A percentile compares a stretch with the other conserved stretches of the same genome.
Evolutionary conservation across 2,888 invertebrate genomes (phyloP).

Genomic region (Elaeidobius kamerunicus): DNA sequence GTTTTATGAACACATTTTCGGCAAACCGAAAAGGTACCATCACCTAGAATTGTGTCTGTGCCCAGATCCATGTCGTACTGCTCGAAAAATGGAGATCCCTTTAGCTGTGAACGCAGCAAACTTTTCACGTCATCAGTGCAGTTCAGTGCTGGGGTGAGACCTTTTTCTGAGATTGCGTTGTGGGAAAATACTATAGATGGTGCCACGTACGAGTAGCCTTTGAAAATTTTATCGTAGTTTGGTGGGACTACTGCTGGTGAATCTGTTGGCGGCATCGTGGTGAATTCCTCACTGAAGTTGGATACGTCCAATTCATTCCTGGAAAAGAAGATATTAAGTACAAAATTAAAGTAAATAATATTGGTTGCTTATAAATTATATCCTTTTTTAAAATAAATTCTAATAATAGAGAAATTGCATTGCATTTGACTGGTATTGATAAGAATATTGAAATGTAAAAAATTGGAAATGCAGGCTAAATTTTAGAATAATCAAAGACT

Average conservation of each 20-base stretch:
- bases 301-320: conserved; percentile 86
- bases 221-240: conserved; percentile 82
- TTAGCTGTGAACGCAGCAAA: conserved; percentile 42
- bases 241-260: conserved; percentile 72
- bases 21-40: conserved; percentile 88
- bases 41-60: conserved; percentile 72
- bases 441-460: too few relatives aligned
- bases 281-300: conserved; percentile 97
- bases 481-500: too few relatives aligned
- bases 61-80: conserved; percentile 73
- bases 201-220: conserved; percentile 93
- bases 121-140: conserved; percentile 32
- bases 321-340: conserved; percentile 24
- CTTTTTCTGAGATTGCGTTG: conserved; percentile 72
- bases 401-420: too few relatives aligned
- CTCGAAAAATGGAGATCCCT: conserved; percentile 80
- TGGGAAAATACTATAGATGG: conserved; percentile 85
- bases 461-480: too few relatives aligned
- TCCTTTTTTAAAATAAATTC: too few relatives aligned
- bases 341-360: background rate
- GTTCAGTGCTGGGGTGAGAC: conserved; percentile 54
- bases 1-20: conserved; percentile 70
- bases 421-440: too few relatives aligned
- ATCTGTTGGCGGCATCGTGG: conserved; percentile 85
- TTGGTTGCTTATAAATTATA: too few relatives aligned